Evolutionary conservation across 2,113 vertebrate species (phyloP).

Genomic region (Protobothrops mucrosquamatus): DNA sequence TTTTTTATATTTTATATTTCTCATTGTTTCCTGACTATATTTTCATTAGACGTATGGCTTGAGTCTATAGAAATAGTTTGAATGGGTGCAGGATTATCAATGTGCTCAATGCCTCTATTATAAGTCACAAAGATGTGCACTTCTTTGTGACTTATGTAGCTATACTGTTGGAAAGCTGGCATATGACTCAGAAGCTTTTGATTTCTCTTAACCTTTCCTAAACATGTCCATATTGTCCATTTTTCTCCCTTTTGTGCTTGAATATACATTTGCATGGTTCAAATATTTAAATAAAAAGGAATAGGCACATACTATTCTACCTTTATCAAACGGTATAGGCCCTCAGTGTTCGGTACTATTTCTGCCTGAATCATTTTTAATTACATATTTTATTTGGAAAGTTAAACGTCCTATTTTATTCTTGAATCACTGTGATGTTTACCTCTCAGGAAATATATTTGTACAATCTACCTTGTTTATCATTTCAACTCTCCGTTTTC

Average conservation of each 20-base stretch:
- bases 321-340: constrained; percentile 7
- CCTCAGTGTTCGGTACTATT: constrained; percentile 27
- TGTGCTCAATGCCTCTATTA: background rate
- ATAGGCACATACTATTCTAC: background rate
- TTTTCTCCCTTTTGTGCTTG: background rate
- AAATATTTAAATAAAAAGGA: background rate
- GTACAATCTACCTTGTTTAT: constrained; percentile 8
- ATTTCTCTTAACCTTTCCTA: background rate
- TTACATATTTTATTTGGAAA: constrained; percentile 33
- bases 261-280: background rate
- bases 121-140: background rate
- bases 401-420: constrained; percentile 28
- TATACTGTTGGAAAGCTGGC: constrained; percentile 11
- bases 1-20: constrained; percentile 26
- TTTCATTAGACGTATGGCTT: background rate
- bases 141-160: background rate
- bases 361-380: constrained; percentile 22
- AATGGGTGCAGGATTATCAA: background rate
- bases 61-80: background rate
- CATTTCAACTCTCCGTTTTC: background rate
- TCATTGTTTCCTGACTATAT: background rate
- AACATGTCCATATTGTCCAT: background rate
- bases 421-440: background rate
- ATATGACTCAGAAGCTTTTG: background rate
- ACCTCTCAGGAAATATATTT: constrained; percentile 30